Evolutionary conservation across 35 echinoderm and acorn worm genomes (phyloP), one percentile per base, ranked within the genome.

Genomic region (Heliocidaris erythrogramma): DNA sequence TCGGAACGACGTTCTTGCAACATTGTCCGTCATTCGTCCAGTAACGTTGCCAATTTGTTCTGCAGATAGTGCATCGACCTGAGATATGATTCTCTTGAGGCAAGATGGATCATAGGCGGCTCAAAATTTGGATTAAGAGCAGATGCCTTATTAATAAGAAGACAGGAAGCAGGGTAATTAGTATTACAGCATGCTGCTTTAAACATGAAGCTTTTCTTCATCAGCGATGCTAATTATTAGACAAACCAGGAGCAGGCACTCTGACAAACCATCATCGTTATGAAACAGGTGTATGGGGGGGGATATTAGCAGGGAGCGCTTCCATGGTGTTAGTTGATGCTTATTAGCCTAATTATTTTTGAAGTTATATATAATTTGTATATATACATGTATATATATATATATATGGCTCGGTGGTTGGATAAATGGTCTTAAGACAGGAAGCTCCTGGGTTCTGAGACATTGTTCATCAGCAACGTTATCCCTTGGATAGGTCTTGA

Each of bases 171-270:
- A n/a, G 65, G 65, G 18, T 78, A 78, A 78, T 78, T 78, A 78
- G 65, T 78, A 78, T 78, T 78, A 78, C 65, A 78, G 65, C 65
- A 78, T 78, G 65, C 65, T 78, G 65, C 65, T 78, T 78, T 78
- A 5, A n/a, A 18, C 1, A n/a, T 7, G 17, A n/a, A 21, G 65
- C 65, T 27, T 78, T n/a, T 78, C 21, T 7, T 78, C 65, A 78
- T 78, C 65, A n/a, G 65, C 65, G 18, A 21, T 78, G 1, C n/a
- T 78, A 78, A 78, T 78, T 78, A 78, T 78, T 78, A 78, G 21
- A 24, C 65, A 4, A n/a, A 78, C 21, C 65, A 5, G 65, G 7
- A n/a, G 65, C 65, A 78, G n/a, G 65, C 5, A 78, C 8, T 6
- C 21, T 78, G 65, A 78, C 21, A 78, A 78, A 78, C 17, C 27